phyloP scores from a whole-genome alignment of 1,140 invertebrate genomes.

The Nephila pilipes region DNA sequence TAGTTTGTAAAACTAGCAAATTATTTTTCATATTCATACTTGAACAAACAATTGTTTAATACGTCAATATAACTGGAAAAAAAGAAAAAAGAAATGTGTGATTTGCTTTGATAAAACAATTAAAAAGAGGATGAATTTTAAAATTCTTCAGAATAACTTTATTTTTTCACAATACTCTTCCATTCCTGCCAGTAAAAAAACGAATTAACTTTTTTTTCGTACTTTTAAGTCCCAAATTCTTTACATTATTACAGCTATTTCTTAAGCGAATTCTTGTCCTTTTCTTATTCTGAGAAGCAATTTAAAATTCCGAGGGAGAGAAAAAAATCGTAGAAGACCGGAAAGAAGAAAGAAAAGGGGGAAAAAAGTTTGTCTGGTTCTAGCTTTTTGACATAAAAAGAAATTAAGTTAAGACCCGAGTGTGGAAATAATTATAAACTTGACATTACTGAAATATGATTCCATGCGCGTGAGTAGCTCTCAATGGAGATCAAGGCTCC shows the following conservation, averaged over 20 bases:
- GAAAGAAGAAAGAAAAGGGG: not conserved
- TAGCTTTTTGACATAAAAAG: constrained; percentile 24
- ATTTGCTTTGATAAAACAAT: too few relatives aligned
- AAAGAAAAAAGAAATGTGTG: too few relatives aligned
- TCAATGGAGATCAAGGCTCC: not conserved
- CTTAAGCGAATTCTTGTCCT: not conserved
- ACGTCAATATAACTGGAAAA: too few relatives aligned
- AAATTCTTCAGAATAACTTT: too few relatives aligned
- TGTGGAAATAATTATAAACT: constrained; percentile 42
- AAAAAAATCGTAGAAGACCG: not conserved
- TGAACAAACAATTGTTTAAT: too few relatives aligned
- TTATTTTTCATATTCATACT: too few relatives aligned
- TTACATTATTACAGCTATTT: not conserved
- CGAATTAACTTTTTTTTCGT: not conserved
- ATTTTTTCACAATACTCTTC: not conserved
- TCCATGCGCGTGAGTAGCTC: not conserved
- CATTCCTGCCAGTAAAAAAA: not conserved
- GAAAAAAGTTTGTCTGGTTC: not conserved
- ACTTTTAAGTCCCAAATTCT: not conserved
- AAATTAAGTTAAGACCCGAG: constrained; percentile 5
- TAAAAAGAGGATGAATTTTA: too few relatives aligned
- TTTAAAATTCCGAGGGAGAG: not conserved
- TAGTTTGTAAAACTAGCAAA: too few relatives aligned
- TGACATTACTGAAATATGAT: constrained; percentile 38
- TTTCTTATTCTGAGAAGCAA: not conserved